A percentile compares a stretch with the other conserved stretches of the same genome.
These are phyloP conservation scores for Drosophila mimetica DNA, from an alignment of 2,888 invertebrate species.

Conservation along the genomic window DNA sequence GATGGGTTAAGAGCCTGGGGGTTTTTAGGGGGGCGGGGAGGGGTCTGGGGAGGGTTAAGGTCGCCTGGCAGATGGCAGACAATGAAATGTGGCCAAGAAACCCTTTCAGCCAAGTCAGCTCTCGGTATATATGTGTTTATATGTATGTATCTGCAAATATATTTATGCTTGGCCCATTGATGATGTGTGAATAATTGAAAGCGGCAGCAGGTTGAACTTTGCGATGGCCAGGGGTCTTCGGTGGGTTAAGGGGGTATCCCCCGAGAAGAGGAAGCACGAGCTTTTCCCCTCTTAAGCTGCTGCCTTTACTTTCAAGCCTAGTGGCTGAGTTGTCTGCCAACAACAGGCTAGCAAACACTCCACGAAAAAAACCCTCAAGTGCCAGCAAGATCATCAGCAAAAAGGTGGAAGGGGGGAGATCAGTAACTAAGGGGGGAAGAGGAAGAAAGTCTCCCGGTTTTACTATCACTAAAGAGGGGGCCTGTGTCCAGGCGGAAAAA, in stretches of 20 bases:
- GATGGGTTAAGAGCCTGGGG: not conserved
- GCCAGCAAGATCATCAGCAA: constrained; percentile 36
- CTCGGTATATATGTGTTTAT: not conserved
- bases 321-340: constrained; percentile 66
- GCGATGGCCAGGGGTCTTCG: not conserved
- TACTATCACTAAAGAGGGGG: constrained; percentile 48
- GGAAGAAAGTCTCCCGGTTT: constrained; percentile 40
- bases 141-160: constrained; percentile 7
- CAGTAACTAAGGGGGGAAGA: not conserved
- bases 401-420: not conserved
- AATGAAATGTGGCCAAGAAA: constrained; percentile 12
- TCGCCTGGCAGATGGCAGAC: constrained; percentile 13
- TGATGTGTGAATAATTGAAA: constrained; percentile 73
- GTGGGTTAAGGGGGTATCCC: not conserved
- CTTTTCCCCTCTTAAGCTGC: constrained; percentile 23
- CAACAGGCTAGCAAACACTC: constrained; percentile 76
- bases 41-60: constrained; percentile 6
- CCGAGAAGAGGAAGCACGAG: constrained; percentile 15
- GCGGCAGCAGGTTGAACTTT: constrained; percentile 38
- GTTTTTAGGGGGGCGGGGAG: not conserved
- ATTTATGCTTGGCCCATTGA: constrained; percentile 28
- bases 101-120: constrained; percentile 1
- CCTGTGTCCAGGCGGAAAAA: constrained; percentile 33
- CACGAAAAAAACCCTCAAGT: constrained; percentile 36
- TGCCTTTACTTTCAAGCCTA: constrained; percentile 43